A percentile compares a stretch with the other conserved stretches of the same genome.
Conservation (phyloP, 2,888 invertebrate genomes). For the Plagodis dolabraria region DNA sequence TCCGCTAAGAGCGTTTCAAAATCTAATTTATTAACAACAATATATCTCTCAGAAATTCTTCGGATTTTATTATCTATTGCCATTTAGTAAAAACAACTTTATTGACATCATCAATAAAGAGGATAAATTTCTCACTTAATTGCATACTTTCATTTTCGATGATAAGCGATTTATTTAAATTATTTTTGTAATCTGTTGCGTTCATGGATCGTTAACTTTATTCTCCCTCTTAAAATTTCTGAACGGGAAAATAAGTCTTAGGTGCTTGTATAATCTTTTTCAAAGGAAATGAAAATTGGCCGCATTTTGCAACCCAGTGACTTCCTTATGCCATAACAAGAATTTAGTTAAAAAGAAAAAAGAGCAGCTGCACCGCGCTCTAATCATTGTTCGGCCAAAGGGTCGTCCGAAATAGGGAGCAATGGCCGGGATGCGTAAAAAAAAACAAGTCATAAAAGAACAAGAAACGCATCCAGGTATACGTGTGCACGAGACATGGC, state of each 20-base stretch:
- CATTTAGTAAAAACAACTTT: too few species aligned
- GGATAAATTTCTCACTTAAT: slow-evolving; percentile 4
- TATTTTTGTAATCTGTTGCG: slow-evolving; percentile 23
- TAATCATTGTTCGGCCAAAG: slow-evolving; percentile 78
- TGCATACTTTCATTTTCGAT: slow-evolving; percentile 16
- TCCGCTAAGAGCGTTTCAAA: too few species aligned
- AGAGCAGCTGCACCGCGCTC: slow-evolving; percentile 80
- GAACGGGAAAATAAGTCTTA: slow-evolving; percentile 5
- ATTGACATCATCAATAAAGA: not conserved
- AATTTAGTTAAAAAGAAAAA: slow-evolving; percentile 66
- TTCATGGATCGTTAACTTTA: slow-evolving; percentile 18
- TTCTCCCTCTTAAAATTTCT: slow-evolving; percentile 1
- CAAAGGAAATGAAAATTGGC: slow-evolving; percentile 41
- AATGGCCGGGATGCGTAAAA: slow-evolving; percentile 68
- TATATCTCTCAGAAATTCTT: too few species aligned
- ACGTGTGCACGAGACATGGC: slow-evolving; percentile 48
- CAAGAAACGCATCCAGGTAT: slow-evolving; percentile 70
- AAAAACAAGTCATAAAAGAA: slow-evolving; percentile 57
- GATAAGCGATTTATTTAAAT: slow-evolving; percentile 22
- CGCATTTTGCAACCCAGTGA: slow-evolving; percentile 63
- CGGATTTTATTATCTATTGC: too few species aligned
- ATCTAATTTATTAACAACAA: too few species aligned
- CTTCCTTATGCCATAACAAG: slow-evolving; percentile 53
- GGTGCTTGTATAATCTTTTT: slow-evolving; percentile 3
- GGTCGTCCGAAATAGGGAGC: slow-evolving; percentile 78